Evolutionary conservation across 2,797 vertebrate genomes (phyloP), one percentile per base, ranked within the genome.

Genomic region (Sebastes jordani): DNA sequence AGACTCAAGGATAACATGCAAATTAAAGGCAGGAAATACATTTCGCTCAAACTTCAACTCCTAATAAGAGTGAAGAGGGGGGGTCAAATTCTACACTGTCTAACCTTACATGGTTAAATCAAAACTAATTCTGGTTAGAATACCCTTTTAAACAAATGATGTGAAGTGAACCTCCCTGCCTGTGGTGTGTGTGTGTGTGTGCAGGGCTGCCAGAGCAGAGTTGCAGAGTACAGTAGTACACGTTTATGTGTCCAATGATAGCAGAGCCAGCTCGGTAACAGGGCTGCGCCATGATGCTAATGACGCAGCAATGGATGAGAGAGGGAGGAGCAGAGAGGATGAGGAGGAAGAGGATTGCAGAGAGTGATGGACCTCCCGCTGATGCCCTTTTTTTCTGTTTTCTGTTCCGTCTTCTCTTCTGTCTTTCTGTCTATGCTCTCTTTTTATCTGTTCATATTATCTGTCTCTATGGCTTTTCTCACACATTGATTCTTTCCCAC

Each of bases 251-350:
- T 85, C 62, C 70, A 63, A 36, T 10, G 6, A 29, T 32, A 63
- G 46, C 10, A 16, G 16, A 78, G 71, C 74, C 78, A 84, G 69
- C 68, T 58, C 32, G 56, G 80, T 71, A 81, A 23, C 67, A 80
- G 71, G 74, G 75, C 63, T 52, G 77, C 54, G 32, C 84, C 78
- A 82, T 84, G 79, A 82, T 84, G 79, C 36, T 42, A 30, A 61
- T 85, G 81, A 77, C 9, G 69, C 72, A 76, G 77, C 63, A 75
- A 20, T 30, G 23, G 73, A 42, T 29, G 38, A n/a, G 62, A 67
- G 22, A 23, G 25, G 61, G 49, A 54, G 49, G 20, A 49, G 46
- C 46, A 49, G 46, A 20, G 18, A 49, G 46, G 46, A 49, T 49
- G 46, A 49, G 46, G 46, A 49, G 46, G 46, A 49, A 49, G 46